phyloP scores from a whole-genome alignment of 2,888 invertebrate genomes.

The Salpingus planirostris region DNA sequence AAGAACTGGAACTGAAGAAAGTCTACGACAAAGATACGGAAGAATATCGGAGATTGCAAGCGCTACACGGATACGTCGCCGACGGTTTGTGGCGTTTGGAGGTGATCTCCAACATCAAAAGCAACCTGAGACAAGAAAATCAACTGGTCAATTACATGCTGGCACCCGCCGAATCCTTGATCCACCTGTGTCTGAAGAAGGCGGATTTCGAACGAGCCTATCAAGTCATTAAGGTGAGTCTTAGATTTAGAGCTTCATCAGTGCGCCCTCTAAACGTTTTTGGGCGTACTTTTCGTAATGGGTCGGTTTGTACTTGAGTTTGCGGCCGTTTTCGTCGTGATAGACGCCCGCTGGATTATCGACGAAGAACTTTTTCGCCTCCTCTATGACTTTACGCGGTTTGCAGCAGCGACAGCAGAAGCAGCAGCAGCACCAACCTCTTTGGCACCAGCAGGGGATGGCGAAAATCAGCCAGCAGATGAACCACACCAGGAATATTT shows the following conservation, averaged over 20 bases:
- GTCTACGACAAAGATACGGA: conserved; percentile 33
- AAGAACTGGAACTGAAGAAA: conserved; percentile 42
- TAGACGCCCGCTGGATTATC: conserved; percentile 51
- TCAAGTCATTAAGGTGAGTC: conserved; percentile 68
- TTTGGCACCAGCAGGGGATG: conserved; percentile 45
- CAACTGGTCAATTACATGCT: conserved; percentile 61
- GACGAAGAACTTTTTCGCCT: conserved; percentile 47
- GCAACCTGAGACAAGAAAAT: conserved; percentile 41
- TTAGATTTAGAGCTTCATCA: conserved; percentile 43
- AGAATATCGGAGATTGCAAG: conserved; percentile 27
- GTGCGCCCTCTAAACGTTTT: conserved; percentile 47
- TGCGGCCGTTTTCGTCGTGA: conserved; percentile 32
- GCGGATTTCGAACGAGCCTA: conserved; percentile 66
- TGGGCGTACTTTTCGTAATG: conserved; percentile 49
- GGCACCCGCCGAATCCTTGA: conserved; percentile 63
- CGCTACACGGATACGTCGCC: conserved; percentile 47
- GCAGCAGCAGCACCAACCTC: conserved; percentile 57
- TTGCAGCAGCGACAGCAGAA: conserved; percentile 49
- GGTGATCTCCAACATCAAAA: conserved; percentile 52
- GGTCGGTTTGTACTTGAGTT: conserved; percentile 46
- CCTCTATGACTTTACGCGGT: conserved; percentile 46
- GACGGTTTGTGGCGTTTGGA: conserved; percentile 68
- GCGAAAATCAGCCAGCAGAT: conserved; percentile 43
- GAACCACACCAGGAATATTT: conserved; percentile 41
- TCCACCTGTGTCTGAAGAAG: conserved; percentile 66